Conservation (phyloP, 1,140 invertebrate genomes). For the Plectrocnemia conspersa region DNA sequence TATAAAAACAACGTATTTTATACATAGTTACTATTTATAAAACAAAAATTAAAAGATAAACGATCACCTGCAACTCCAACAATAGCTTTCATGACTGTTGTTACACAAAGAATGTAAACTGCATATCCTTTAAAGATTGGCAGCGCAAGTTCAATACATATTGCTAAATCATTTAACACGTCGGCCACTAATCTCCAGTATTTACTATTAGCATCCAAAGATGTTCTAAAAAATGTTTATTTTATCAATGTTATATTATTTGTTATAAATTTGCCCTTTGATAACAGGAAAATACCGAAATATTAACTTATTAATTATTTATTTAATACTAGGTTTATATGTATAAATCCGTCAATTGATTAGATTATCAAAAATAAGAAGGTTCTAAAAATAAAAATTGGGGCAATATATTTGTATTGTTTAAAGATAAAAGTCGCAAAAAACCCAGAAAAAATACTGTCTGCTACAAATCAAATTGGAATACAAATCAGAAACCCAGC, state of each 20-base stretch:
- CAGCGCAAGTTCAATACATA: conserved; percentile 73
- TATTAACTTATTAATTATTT: too few species aligned
- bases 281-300: too few species aligned
- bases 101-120: conserved; percentile 61
- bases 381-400: too few species aligned
- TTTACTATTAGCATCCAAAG: conserved; percentile 81
- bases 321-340: too few species aligned
- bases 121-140: conserved; percentile 58
- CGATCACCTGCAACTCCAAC: conserved; percentile 81
- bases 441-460: too few species aligned
- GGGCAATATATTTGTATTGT: too few species aligned
- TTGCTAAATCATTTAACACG: conserved; percentile 85
- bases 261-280: too few species aligned
- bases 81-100: conserved; percentile 66
- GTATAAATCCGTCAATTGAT: too few species aligned
- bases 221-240: conserved; percentile 52
- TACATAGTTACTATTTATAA: conserved; percentile 1
- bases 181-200: conserved; percentile 95
- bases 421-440: too few species aligned
- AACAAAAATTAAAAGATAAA: conserved; percentile 1
- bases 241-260: background rate
- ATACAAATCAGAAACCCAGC: too few species aligned
- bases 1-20: conserved; percentile 24
- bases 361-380: too few species aligned
- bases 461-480: too few species aligned